phyloP scores from a whole-genome alignment of 1,140 invertebrate genomes.

The Ceratina calcarata region DNA sequence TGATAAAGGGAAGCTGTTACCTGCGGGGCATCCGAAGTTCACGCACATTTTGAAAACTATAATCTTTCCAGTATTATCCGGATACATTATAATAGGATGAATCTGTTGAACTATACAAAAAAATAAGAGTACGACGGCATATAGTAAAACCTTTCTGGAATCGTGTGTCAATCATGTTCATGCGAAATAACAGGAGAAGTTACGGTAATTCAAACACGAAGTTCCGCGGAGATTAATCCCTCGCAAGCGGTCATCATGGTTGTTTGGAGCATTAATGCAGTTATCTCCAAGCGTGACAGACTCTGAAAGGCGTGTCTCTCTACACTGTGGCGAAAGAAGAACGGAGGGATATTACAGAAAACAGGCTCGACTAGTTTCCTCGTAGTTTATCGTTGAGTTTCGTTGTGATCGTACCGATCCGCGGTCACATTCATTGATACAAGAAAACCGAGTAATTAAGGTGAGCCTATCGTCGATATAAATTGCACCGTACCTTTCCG shows the following conservation, averaged over 20 bases:
- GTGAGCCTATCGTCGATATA: slow-evolving; percentile 16
- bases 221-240: slow-evolving; percentile 49
- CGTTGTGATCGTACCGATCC: neutral
- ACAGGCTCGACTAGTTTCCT: slow-evolving; percentile 57
- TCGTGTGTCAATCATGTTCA: slow-evolving; percentile 36
- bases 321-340: neutral
- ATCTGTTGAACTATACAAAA: no score
- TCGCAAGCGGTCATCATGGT: slow-evolving; percentile 44
- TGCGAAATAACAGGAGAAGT: slow-evolving; percentile 31
- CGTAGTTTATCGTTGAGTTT: slow-evolving; percentile 37
- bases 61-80: no score
- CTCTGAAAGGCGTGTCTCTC: slow-evolving; percentile 52
- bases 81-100: no score
- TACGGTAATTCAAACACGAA: slow-evolving; percentile 43
- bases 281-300: slow-evolving; percentile 58
- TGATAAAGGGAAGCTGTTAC: no score
- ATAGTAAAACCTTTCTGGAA: slow-evolving; percentile 32
- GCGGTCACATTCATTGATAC: slow-evolving; percentile 34
- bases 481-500: slow-evolving; percentile 23
- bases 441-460: slow-evolving; percentile 12
- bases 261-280: slow-evolving; percentile 52
- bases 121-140: slow-evolving; percentile 3
- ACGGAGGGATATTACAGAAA: slow-evolving; percentile 33
- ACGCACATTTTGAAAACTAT: no score
- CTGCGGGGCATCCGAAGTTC: no score